Conservation (phyloP, 2,888 invertebrate genomes). For the Pyrochroa serraticornis region DNA sequence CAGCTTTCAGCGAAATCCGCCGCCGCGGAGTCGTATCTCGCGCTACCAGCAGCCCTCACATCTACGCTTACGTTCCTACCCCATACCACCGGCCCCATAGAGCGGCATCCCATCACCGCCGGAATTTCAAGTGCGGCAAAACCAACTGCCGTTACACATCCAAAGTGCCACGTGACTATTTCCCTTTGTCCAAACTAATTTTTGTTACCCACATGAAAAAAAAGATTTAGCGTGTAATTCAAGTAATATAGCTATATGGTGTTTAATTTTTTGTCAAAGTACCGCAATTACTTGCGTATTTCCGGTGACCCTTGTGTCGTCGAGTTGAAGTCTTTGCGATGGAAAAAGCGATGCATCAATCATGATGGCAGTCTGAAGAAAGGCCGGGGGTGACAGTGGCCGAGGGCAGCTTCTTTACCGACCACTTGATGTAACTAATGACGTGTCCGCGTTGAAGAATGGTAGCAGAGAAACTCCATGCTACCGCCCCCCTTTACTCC, state of each 20-base stretch:
- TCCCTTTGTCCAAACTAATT: neutral
- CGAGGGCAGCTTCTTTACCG: constrained; percentile 51
- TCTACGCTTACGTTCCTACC: constrained; percentile 6
- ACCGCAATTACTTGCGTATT: too few relatives aligned
- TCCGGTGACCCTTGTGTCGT: too few relatives aligned
- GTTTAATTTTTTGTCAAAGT: too few relatives aligned
- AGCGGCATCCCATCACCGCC: neutral
- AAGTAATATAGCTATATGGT: too few relatives aligned
- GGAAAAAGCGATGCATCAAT: constrained; percentile 44
- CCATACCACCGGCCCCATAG: neutral
- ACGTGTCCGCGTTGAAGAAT: constrained; percentile 47
- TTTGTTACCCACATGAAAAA: neutral
- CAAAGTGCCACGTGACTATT: neutral
- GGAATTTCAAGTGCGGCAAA: neutral
- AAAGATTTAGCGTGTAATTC: too few relatives aligned
- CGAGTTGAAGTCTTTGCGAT: neutral
- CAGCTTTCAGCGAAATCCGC: constrained; percentile 56
- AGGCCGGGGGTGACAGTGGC: constrained; percentile 46
- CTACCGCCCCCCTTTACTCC: neutral
- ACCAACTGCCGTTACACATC: neutral
- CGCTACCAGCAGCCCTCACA: constrained; percentile 43
- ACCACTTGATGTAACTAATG: constrained; percentile 51
- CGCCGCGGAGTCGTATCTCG: constrained; percentile 54
- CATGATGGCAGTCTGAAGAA: constrained; percentile 48
- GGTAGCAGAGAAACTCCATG: neutral